Base-by-base conservation (phyloP, 2,888 invertebrate species). In the Fragum fragum region DNA sequence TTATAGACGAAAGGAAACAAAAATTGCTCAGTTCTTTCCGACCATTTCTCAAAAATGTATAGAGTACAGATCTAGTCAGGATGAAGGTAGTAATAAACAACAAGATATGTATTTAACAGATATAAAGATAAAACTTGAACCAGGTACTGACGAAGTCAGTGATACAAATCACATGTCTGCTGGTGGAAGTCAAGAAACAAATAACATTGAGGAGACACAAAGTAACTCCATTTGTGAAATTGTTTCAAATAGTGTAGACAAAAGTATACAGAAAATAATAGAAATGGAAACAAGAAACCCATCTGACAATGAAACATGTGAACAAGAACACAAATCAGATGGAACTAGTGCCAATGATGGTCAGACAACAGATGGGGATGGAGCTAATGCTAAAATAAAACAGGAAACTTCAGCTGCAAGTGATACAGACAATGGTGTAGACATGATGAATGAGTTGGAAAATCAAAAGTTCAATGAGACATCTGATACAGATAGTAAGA, bases 1-100 rank as follows among this genome's bases (percentile, higher is more conserved):
- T 42, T 36, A 42, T 14, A 42, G 21, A 42, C 66, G 36, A 29
- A 66, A 39, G 21, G 66, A 66, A 42, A 42, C n/a, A 36, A 39
- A 36, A 39, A 66, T 66, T 39, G 23, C 66, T 66, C 66, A 66
- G 42, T 66, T 66, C 29, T 66, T 66, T 42, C 66, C 66, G 7
- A 42, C 39, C 5, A 66, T 66, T 23, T 36, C 66, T 23, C 6
- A 66, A 26, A 42, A 26, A 32, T 61, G 61, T n/a, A 32, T 29
- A 32, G 14, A 32, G 32, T 32, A 18, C 14, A 11, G 66, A 66
- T 1, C n/a, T 18, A 23, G 21, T 42, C 18, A 47, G 16, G 47
- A 47, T 42, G 42, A 42, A 7, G 21, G 18, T 1, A 66, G 9
- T 21, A 36, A 1, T 9, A 21, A 66, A 18, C 21, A 66, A 66